Evolutionary conservation across 2,888 invertebrate species (phyloP).

Genomic region (Acrobeloides nanus): DNA sequence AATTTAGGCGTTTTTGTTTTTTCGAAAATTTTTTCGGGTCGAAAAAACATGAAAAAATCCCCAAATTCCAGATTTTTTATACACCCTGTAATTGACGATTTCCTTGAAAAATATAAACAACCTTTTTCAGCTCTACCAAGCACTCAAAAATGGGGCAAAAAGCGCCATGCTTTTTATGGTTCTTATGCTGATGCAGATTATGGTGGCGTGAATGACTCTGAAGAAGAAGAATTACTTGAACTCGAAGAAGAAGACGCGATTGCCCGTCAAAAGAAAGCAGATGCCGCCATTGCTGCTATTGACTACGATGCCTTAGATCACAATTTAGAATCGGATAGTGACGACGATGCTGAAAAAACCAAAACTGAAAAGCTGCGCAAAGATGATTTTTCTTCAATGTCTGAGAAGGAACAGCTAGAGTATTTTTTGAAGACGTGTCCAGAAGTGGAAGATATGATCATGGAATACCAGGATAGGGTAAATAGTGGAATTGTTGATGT

Average conservation of each 20-base stretch:
- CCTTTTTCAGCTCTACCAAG: constrained; percentile 28
- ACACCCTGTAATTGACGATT: no score
- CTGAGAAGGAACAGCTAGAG: constrained; percentile 2
- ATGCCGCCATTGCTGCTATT: constrained; percentile 30
- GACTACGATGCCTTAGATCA: constrained; percentile 11
- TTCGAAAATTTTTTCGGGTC: no score
- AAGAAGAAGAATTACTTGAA: constrained; percentile 28
- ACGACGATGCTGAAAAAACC: constrained; percentile 25
- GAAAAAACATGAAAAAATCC: no score
- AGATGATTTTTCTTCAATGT: constrained; percentile 6
- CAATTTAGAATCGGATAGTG: constrained; percentile 19
- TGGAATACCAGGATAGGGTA: constrained; percentile 14
- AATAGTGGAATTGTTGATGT: background rate
- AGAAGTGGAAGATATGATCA: constrained; percentile 7
- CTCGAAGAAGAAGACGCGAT: constrained; percentile 45
- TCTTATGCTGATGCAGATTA: constrained; percentile 45
- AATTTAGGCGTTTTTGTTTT: background rate
- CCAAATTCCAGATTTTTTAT: no score
- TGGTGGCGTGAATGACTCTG: constrained; percentile 43
- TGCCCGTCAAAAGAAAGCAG: constrained; percentile 37
- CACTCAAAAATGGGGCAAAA: constrained; percentile 56
- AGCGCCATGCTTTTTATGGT: constrained; percentile 54
- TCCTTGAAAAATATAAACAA: background rate
- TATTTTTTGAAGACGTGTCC: constrained; percentile 5
- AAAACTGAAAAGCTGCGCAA: constrained; percentile 1